phyloP scores from a whole-genome alignment of 2,113 vertebrate species.

The Leucopsar rothschildi region DNA sequence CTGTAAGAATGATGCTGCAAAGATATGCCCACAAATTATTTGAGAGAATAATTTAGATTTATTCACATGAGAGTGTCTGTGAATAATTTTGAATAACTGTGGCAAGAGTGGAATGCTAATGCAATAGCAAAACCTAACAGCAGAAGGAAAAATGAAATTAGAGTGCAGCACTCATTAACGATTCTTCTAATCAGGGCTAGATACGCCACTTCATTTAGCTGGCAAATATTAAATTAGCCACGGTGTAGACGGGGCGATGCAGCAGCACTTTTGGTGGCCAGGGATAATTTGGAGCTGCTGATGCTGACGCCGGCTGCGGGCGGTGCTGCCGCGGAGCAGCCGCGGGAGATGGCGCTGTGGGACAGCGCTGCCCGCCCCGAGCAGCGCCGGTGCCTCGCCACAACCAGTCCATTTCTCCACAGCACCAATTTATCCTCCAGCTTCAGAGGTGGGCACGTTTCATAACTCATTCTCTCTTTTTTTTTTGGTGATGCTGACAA shows the following conservation, averaged over 20 bases:
- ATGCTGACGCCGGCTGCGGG: too few species aligned
- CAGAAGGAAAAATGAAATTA: not conserved
- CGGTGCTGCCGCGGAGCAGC: not conserved
- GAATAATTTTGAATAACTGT: constrained; percentile 4
- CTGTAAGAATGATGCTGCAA: not conserved
- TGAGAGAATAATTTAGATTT: not conserved
- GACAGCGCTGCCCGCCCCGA: not conserved
- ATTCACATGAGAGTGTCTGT: not conserved
- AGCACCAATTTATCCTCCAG: not conserved
- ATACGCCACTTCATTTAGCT: not conserved
- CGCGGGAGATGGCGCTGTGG: constrained; percentile 49
- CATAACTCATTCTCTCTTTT: not conserved
- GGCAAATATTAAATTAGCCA: not conserved
- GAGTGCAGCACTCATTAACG: not conserved
- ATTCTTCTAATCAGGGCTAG: not conserved
- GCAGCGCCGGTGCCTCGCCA: not conserved
- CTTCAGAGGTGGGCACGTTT: not conserved
- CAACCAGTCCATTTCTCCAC: not conserved
- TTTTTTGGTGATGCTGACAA: not conserved
- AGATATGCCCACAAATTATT: not conserved
- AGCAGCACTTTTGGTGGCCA: not conserved
- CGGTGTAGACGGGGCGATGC: not conserved
- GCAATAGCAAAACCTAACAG: not conserved
- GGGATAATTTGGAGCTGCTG: not conserved
- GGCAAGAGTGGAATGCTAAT: not conserved